Base-by-base conservation (phyloP, 2,888 invertebrate species). In the Erebia ligea region DNA sequence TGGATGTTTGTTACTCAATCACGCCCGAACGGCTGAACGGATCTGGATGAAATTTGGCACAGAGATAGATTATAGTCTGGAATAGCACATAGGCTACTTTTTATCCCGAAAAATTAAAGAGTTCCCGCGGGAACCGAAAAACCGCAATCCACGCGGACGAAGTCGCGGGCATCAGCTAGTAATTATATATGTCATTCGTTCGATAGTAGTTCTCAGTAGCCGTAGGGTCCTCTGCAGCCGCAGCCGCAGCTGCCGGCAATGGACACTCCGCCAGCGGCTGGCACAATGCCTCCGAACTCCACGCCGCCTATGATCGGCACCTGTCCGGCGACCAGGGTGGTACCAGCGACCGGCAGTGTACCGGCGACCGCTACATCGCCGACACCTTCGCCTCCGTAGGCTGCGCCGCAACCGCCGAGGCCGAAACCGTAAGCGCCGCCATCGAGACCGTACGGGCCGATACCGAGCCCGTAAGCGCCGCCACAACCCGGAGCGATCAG, bases 291-390 rank as follows among this genome's bases (percentile, higher is more conserved):
- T 19, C 76, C 76, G 67, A 83, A 85, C 71, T 78, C 72, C 5
- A 84, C 82, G 0, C 79, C 73, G 21, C 81, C 81, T 59, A 80
- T 70, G 64, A 81, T 78, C 48, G 81, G 81, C 71, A 81, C 78
- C 45, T 78, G 74, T 34, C 81, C 82, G 50, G 71, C 72, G 34
- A 81, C 76, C 19, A 73, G 66, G 10, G 79, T 78, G 63, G 77
- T 75, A 64, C 87, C 86, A 15, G 77, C 80, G 40, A 79, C 76
- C 56, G 77, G 78, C 68, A 84, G 73, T 64, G 79, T 78, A n/a
- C 82, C 76, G 8, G 76, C 72, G 42, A 78, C 75, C 59, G 72
- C 72, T 11, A 80, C 64, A 59, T 77, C 72, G 25, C 81, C 82
- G 64, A 74, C 68, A 58, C 82, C 82, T 21, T 71, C 59, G 40